phyloP scores from a whole-genome alignment of 2,113 vertebrate genomes.

The Myiopsitta monachus region DNA sequence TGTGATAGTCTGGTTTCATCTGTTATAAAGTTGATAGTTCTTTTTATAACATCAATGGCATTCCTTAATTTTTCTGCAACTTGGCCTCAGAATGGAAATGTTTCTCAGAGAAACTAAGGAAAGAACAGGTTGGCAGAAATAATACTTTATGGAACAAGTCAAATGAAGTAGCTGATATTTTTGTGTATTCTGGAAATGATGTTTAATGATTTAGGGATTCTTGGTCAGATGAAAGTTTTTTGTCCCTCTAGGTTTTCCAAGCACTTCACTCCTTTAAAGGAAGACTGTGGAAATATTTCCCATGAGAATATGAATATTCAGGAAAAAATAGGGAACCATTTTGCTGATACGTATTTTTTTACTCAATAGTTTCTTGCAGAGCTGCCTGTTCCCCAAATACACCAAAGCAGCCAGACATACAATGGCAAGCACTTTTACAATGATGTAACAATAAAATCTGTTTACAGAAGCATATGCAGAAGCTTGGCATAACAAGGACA shows the following conservation, averaged over 20 bases:
- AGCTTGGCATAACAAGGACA: not conserved
- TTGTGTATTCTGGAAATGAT: not conserved
- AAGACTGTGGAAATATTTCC: slow-evolving; percentile 9
- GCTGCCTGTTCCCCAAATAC: not conserved
- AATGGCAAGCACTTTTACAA: not conserved
- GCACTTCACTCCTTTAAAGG: slow-evolving; percentile 7
- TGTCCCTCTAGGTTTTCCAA: not conserved
- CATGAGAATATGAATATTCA: not conserved
- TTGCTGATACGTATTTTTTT: not conserved
- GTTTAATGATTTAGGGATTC: not conserved
- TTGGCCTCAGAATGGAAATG: not conserved
- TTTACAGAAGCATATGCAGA: not conserved
- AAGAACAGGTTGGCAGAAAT: not conserved
- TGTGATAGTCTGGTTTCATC: not conserved
- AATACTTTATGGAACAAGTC: not conserved
- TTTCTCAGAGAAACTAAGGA: not conserved
- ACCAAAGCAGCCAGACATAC: not conserved
- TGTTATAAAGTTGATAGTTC: not conserved
- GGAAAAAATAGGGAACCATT: not conserved
- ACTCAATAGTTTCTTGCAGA: not conserved
- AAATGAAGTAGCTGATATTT: not conserved
- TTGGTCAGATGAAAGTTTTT: slow-evolving; percentile 33
- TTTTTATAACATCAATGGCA: not conserved
- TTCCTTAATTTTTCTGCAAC: not conserved
- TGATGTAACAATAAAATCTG: not conserved